phyloP scores from a whole-genome alignment of 2,113 vertebrate species.

The Phalacrocorax brasilianus region DNA sequence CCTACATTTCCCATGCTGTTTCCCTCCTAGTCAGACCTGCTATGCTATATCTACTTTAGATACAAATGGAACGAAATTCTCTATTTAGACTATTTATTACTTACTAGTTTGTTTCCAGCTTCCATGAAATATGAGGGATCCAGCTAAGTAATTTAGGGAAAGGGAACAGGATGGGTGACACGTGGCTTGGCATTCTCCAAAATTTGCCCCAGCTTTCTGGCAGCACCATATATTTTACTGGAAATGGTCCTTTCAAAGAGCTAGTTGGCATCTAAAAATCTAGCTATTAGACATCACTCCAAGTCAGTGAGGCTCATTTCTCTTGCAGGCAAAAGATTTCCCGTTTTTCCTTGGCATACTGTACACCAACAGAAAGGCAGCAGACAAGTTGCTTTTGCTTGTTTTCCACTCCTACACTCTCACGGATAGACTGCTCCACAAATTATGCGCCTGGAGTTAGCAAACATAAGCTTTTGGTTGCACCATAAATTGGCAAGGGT shows the following conservation, averaged over 20 bases:
- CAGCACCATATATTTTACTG: background rate
- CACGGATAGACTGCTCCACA: background rate
- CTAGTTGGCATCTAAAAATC: background rate
- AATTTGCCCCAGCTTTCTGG: background rate
- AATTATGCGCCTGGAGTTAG: background rate
- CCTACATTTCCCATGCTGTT: background rate
- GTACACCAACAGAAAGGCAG: accelerated
- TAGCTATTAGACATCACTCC: background rate
- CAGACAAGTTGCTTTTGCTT: background rate
- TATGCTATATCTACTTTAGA: background rate
- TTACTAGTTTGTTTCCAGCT: background rate
- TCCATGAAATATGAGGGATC: background rate
- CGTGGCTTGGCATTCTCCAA: background rate
- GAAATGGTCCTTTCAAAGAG: background rate
- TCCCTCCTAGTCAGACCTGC: background rate
- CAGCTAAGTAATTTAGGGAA: background rate
- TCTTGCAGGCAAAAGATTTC: background rate
- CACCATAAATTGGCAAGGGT: background rate
- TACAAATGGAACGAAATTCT: background rate
- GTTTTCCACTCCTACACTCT: background rate
- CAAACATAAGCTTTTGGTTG: background rate
- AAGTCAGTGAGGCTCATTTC: background rate
- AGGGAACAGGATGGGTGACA: background rate
- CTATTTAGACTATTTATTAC: background rate
- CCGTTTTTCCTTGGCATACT: background rate